Conservation (phyloP, 2,797 vertebrate species). For the Muscicapa comitata region DNA sequence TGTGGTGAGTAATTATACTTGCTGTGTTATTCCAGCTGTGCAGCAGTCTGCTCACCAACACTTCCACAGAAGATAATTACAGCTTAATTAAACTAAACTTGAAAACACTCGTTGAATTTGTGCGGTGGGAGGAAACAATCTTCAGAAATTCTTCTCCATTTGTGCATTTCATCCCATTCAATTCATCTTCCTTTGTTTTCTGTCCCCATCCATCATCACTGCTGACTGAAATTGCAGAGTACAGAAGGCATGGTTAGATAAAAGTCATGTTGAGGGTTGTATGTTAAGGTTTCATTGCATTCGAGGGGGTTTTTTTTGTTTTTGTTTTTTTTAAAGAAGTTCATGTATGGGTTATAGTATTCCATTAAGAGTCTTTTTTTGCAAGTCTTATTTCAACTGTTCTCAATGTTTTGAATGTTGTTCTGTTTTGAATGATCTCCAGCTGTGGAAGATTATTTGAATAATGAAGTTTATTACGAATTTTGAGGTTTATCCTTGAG, state of each 20-base stretch:
- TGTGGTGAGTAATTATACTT: neutral
- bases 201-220: neutral
- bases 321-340: neutral
- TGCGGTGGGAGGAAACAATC: neutral
- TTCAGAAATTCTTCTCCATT: neutral
- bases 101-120: neutral
- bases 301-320: neutral
- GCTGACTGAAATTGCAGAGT: neutral
- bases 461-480: neutral
- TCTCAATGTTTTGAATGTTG: neutral
- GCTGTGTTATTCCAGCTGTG: constrained; percentile 1
- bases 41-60: neutral
- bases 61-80: neutral
- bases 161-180: neutral
- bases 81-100: constrained; percentile 8
- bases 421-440: neutral
- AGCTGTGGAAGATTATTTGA: neutral
- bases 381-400: neutral
- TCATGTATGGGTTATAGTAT: neutral
- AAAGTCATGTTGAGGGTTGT: neutral
- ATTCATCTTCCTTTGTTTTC: neutral
- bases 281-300: neutral
- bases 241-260: neutral
- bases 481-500: neutral
- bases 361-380: constrained; percentile 10